phyloP scores from a whole-genome alignment of 1,140 invertebrate species.

The Caenorhabditis briggsae region DNA sequence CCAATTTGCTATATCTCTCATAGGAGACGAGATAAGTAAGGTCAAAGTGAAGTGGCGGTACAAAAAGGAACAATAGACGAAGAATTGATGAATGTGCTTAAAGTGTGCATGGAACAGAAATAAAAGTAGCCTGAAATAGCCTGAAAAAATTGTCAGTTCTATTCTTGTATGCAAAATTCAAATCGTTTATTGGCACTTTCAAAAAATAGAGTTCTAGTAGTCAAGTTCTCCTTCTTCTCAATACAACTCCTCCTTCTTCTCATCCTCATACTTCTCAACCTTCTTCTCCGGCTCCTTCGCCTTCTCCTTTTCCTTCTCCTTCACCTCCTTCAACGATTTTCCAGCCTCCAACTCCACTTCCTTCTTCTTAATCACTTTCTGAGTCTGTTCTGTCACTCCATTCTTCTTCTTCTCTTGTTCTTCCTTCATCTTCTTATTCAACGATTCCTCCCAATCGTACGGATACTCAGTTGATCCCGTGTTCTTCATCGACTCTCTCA shows the following conservation, averaged over 20 bases:
- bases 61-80: too few species aligned
- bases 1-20: too few species aligned
- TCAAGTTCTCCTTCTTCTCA: not conserved
- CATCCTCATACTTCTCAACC: conserved; percentile 17
- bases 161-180: too few species aligned
- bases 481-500: conserved; percentile 51
- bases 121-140: too few species aligned
- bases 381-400: not conserved
- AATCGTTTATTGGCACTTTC: too few species aligned
- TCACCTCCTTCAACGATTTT: conserved; percentile 12
- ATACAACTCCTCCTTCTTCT: conserved; percentile 49
- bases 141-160: too few species aligned
- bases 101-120: too few species aligned
- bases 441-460: conserved; percentile 59
- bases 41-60: too few species aligned
- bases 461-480: conserved; percentile 51
- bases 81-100: too few species aligned
- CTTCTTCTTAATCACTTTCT: conserved; percentile 43
- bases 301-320: conserved; percentile 48
- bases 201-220: too few species aligned
- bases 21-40: too few species aligned
- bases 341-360: conserved; percentile 13
- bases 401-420: conserved; percentile 48
- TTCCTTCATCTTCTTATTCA: conserved; percentile 56
- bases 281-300: conserved; percentile 50